Evolutionary conservation across 2,888 invertebrate genomes (phyloP), one percentile per base, ranked within the genome.

Genomic region (Lomographa bimaculata): DNA sequence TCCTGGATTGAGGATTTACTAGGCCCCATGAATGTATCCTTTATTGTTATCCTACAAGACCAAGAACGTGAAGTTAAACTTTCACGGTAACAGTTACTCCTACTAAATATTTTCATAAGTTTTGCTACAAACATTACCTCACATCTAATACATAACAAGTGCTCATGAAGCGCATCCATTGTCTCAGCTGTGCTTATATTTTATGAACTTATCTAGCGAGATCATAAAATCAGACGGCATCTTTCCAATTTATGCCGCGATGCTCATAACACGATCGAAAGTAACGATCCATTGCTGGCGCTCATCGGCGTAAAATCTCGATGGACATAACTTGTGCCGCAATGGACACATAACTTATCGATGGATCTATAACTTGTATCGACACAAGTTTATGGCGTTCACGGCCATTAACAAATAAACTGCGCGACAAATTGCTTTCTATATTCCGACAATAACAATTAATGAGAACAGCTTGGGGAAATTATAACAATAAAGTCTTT

Each of bases 221-320:
- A 14, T 3, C 4, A 14, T 14, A 14, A 14, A 14, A 14, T 14
- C 2, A 2, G 14, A 14, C 14, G 14, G 14, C 14, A 28, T 23
- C 23, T 11, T 12, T 17, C 9, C 7, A 12, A 5, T 37, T 9
- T 9, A 18, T 12, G 2, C 8, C 16, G 12, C 26, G 12, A 8
- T 25, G 10, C 14, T 5, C 8, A 3, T 7, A 8, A 30, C 30
- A 21, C 8, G 32, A 30, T 30, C 29, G 14, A 20, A 7, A 20
- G 25, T 25, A 30, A 26, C 38, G 38, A 21, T 19, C 25, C 8
- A 7, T 5, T 7, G 24, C 25, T 7, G 7, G 4, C 30, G 32
- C 32, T 23, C 32, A 3, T 16, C 21, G 16, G 14, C 8, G 12
- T 33, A 26, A 33, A 23, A 40, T 18, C 39, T 6, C 18, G 20